These are phyloP conservation scores for Ctenopoma multispine DNA, from an alignment of 2,797 vertebrate genomes.

Conservation along the genomic window DNA sequence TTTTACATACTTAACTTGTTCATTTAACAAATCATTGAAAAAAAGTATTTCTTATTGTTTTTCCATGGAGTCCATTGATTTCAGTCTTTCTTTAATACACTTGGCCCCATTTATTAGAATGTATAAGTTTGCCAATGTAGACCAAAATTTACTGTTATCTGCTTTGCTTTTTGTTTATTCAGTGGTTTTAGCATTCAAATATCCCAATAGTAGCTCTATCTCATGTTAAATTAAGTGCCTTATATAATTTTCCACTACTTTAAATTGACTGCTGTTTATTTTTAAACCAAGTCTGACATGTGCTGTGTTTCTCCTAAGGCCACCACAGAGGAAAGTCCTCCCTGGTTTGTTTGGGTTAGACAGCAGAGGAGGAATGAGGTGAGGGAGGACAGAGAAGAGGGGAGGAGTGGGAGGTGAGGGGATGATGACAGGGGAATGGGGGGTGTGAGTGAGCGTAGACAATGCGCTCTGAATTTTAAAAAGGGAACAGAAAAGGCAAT, in stretches of 20 bases:
- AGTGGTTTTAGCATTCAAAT: constrained; percentile 23
- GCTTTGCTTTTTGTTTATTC: constrained; percentile 15
- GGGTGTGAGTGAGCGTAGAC: constrained; percentile 45
- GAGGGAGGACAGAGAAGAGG: constrained; percentile 55
- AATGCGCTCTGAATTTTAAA: constrained; percentile 68
- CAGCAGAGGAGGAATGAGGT: constrained; percentile 68
- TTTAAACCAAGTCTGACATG: constrained; percentile 71
- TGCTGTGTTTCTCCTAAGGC: constrained; percentile 71
- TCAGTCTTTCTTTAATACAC: too few relatives aligned
- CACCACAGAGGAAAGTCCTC: constrained; percentile 72
- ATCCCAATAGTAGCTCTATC: constrained; percentile 40
- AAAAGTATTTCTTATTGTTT: too few relatives aligned
- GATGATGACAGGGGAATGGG: constrained; percentile 47
- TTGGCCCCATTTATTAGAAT: neutral
- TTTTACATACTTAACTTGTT: too few relatives aligned
- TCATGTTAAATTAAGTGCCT: constrained; percentile 46
- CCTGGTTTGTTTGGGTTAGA: constrained; percentile 79
- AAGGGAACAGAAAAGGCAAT: constrained; percentile 40
- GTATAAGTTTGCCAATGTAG: neutral
- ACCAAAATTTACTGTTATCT: constrained; percentile 14
- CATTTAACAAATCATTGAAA: too few relatives aligned
- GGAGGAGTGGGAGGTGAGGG: constrained; percentile 47
- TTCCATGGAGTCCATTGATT: too few relatives aligned
- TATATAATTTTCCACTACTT: constrained; percentile 62
- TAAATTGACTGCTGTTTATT: constrained; percentile 76